Conservation (phyloP, 2,797 vertebrate species). For the Echiichthys vipera region DNA sequence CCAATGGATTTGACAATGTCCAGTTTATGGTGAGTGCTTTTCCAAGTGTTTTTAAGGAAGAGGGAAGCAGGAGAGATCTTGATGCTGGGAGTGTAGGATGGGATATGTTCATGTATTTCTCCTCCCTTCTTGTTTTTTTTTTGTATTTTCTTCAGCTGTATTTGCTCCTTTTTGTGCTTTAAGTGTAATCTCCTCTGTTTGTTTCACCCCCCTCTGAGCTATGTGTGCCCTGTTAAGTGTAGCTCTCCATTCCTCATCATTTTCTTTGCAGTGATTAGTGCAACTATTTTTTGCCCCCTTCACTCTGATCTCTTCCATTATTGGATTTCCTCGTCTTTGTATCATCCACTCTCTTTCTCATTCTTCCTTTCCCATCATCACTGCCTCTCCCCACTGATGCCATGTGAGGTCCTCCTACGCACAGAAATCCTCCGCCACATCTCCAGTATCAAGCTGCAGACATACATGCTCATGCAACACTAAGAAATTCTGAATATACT, state of each 20-base stretch:
- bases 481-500: not conserved
- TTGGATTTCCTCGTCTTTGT: constrained; percentile 35
- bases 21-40: constrained; percentile 97
- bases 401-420: constrained; percentile 81
- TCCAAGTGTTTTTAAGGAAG: not conserved
- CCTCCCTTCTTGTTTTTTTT: not conserved
- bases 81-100: constrained; percentile 9
- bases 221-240: constrained; percentile 5
- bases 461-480: constrained; percentile 20
- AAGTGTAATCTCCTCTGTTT: not conserved
- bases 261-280: constrained; percentile 10
- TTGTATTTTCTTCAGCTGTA: not conserved
- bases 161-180: not conserved
- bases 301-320: constrained; percentile 19
- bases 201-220: constrained; percentile 15
- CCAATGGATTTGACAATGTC: constrained; percentile 98
- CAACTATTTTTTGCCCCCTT: constrained; percentile 5
- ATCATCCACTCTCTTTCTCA: constrained; percentile 22
- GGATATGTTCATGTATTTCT: not conserved
- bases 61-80: not conserved
- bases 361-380: constrained; percentile 31
- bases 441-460: constrained; percentile 55
- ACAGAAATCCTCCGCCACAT: constrained; percentile 69
- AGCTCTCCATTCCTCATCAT: constrained; percentile 21
- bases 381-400: constrained; percentile 72